These are phyloP conservation scores for Chiloscyllium punctatum DNA, from an alignment of 2,797 vertebrate genomes.

Conservation along the genomic window DNA sequence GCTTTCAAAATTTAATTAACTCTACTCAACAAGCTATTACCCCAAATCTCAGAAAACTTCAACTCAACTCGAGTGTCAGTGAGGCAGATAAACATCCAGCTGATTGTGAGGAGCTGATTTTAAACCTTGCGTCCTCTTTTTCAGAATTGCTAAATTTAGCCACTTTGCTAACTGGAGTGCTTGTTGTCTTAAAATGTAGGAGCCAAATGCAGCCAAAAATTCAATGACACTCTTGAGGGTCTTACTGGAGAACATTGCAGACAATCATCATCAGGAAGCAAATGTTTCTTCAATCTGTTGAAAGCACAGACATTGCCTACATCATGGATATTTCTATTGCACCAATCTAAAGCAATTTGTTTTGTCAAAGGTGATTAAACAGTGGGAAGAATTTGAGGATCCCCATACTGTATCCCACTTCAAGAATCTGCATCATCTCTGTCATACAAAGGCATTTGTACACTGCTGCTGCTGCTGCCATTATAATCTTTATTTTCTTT, in stretches of 20 bases:
- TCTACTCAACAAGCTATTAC: neutral
- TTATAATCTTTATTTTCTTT: neutral
- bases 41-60: neutral
- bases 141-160: neutral
- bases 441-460: neutral
- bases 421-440: neutral
- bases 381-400: neutral
- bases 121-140: neutral
- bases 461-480: neutral
- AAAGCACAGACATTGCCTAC: neutral
- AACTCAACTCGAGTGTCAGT: neutral
- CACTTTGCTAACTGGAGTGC: neutral
- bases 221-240: neutral
- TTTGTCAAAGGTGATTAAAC: neutral
- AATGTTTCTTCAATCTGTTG: neutral
- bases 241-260: neutral
- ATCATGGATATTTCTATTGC: neutral
- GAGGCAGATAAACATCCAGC: neutral
- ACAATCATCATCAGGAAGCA: neutral
- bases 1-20: neutral
- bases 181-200: neutral
- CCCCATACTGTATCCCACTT: neutral
- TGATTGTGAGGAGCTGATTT: neutral
- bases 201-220: neutral
- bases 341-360: neutral